phyloP scores from a whole-genome alignment of 2,797 vertebrate genomes.

The Gobionotothen gibberifrons region DNA sequence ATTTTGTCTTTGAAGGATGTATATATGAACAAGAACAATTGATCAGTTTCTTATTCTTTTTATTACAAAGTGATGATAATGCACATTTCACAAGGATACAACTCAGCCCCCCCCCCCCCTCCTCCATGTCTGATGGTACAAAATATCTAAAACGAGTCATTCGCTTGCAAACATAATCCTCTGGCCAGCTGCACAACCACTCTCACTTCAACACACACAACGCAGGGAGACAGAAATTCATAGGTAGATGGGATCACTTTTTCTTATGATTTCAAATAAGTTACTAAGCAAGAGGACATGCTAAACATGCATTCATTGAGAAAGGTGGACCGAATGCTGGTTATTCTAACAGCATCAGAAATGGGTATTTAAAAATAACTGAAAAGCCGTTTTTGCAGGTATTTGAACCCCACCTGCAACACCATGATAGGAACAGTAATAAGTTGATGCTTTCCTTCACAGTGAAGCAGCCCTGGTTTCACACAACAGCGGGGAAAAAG shows the following conservation, averaged over 20 bases:
- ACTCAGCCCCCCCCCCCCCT: conserved; percentile 53
- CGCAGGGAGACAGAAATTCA: conserved; percentile 24
- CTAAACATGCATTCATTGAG: too few relatives aligned
- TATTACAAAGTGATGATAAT: conserved; percentile 81
- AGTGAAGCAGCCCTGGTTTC: conserved; percentile 44
- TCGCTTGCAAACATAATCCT: conserved; percentile 41
- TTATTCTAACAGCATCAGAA: conserved; percentile 55
- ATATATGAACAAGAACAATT: background rate
- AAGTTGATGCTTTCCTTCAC: conserved; percentile 36
- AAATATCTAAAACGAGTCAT: conserved; percentile 66
- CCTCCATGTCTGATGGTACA: conserved; percentile 63
- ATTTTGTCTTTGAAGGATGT: background rate
- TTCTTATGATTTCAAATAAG: conserved; percentile 75
- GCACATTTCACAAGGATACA: conserved; percentile 80
- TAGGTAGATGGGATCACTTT: conserved; percentile 30
- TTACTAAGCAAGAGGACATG: too few relatives aligned
- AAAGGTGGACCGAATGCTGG: background rate
- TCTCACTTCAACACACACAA: conserved; percentile 53
- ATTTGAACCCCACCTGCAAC: conserved; percentile 9
- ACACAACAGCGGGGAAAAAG: conserved; percentile 20
- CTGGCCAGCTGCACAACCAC: conserved; percentile 41
- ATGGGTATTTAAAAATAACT: conserved; percentile 53
- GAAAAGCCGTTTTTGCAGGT: conserved; percentile 39
- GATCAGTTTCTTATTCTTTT: conserved; percentile 63
- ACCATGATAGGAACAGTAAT: conserved; percentile 34